Conservation (phyloP, 1,140 invertebrate species). For the Diploscapter pachys region DNA sequence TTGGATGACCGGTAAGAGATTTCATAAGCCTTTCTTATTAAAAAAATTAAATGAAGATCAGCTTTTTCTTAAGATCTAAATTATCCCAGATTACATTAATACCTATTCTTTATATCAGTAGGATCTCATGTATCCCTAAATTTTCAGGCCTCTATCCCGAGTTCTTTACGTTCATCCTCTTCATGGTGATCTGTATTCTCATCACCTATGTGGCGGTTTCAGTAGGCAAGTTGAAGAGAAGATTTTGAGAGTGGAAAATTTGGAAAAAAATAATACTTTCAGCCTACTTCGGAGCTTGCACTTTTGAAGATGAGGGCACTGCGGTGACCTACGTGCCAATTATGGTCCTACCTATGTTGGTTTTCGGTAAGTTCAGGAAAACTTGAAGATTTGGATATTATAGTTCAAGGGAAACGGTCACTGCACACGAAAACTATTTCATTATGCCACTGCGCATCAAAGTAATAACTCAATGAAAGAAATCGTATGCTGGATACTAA, state of each 20-base stretch:
- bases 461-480: no score
- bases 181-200: slow-evolving; percentile 37
- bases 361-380: slow-evolving; percentile 80
- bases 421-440: no score
- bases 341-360: slow-evolving; percentile 81
- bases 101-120: no score
- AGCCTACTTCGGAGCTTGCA: slow-evolving; percentile 85
- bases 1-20: slow-evolving; percentile 40
- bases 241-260: no score
- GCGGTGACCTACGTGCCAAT: slow-evolving; percentile 84
- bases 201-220: slow-evolving; percentile 41
- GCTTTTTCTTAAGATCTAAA: not conserved
- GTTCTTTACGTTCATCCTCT: slow-evolving; percentile 35
- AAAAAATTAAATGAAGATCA: no score
- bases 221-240: slow-evolving; percentile 30
- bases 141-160: slow-evolving; percentile 25
- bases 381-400: no score
- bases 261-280: slow-evolving; percentile 27
- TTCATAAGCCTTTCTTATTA: no score
- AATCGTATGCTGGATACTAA: no score
- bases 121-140: not conserved
- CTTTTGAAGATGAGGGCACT: slow-evolving; percentile 75
- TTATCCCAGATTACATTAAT: not conserved
- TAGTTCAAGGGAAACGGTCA: no score
- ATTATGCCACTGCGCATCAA: no score